A percentile compares a stretch with the other conserved stretches of the same genome.
Conservation (phyloP, 2,113 vertebrate species). For the Oncorhynchus mykiss region DNA sequence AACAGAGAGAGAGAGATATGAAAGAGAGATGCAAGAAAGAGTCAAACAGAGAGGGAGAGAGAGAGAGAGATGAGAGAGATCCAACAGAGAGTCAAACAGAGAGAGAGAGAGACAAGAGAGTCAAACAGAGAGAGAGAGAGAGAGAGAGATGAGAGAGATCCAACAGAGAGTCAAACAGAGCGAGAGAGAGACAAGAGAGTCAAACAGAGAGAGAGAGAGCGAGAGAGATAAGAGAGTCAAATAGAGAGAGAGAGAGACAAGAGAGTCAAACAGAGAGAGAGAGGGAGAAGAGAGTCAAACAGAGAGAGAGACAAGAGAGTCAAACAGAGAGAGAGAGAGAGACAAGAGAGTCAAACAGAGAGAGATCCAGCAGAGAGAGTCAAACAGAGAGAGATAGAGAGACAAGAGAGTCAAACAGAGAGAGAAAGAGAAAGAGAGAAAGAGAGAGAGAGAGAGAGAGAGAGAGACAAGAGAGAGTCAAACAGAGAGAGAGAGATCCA, state of each 20-base stretch:
- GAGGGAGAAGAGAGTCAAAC: neutral
- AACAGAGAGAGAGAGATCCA: neutral
- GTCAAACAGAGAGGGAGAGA: neutral
- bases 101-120: neutral
- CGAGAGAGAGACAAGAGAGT: neutral
- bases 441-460: neutral
- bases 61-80: no score
- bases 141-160: neutral
- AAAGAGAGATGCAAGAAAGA: neutral
- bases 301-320: no score
- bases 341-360: neutral
- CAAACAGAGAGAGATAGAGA: no score
- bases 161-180: neutral
- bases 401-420: no score
- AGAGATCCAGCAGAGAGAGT: slow-evolving; percentile 4
- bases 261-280: no score
- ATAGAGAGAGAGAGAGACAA: no score
- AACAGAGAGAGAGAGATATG: neutral
- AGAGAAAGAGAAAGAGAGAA: no score
- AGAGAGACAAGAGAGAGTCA: neutral
- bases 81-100: neutral
- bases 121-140: neutral
- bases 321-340: neutral
- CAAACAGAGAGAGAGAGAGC: neutral
- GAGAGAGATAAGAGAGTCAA: no score